A percentile compares a stretch with the other conserved stretches of the same genome.
These are phyloP conservation scores for Spongilla lacustris DNA, from an alignment of 37 sponge, comb jelly and placozoan genomes.

Conservation along the genomic window DNA sequence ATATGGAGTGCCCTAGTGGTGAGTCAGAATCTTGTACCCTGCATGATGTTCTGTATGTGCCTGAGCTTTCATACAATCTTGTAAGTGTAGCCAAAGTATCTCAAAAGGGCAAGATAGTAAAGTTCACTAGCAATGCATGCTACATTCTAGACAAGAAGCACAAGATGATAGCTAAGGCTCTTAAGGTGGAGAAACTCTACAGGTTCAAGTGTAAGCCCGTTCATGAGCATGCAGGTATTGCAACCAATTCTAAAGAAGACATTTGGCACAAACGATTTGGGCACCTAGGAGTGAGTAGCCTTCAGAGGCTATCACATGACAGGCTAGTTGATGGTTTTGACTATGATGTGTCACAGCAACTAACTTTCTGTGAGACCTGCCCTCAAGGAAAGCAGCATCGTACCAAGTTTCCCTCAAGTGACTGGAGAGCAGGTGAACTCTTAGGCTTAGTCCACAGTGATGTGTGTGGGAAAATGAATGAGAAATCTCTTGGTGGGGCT, in stretches of 20 bases:
- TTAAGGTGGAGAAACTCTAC: slow-evolving; percentile 36
- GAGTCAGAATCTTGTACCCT: slow-evolving; percentile 22
- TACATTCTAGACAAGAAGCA: slow-evolving; percentile 14
- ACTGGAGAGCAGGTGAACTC: slow-evolving; percentile 32
- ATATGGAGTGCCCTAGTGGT: slow-evolving; percentile 33
- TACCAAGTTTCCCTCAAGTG: slow-evolving; percentile 21
- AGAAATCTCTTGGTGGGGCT: slow-evolving; percentile 43
- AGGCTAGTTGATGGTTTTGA: slow-evolving; percentile 54
- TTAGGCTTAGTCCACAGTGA: slow-evolving; percentile 55
- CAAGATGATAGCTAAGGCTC: slow-evolving; percentile 30
- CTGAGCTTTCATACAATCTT: slow-evolving; percentile 54
- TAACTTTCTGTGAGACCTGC: slow-evolving; percentile 39
- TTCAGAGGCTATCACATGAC: slow-evolving; percentile 34
- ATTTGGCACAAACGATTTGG: slow-evolving; percentile 69
- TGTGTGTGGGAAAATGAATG: slow-evolving; percentile 49
- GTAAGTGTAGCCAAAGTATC: slow-evolving; percentile 50
- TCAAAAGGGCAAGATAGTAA: slow-evolving; percentile 28
- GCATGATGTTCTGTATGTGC: slow-evolving; percentile 61
- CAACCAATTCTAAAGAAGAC: slow-evolving; percentile 15
- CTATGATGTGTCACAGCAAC: slow-evolving; percentile 21
- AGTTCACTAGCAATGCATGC: slow-evolving; percentile 41
- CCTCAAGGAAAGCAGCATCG: slow-evolving; percentile 27
- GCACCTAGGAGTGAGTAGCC: slow-evolving; percentile 33
- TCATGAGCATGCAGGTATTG: neutral
- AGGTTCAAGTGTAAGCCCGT: slow-evolving; percentile 26